Conservation (phyloP, 2,888 invertebrate species). For the Caenorhabditis sulstoni region DNA sequence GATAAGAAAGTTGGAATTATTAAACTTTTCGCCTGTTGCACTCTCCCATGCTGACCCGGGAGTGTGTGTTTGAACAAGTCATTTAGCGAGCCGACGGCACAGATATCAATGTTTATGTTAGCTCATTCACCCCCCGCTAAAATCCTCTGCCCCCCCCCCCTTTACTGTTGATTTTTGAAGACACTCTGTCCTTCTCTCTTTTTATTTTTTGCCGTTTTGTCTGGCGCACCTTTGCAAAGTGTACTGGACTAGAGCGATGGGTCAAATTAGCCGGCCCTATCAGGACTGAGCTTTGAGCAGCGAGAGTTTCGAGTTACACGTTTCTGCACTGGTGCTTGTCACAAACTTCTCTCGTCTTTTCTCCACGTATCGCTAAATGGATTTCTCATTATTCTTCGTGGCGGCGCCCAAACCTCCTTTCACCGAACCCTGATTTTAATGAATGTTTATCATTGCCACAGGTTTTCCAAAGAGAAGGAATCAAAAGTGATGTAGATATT, state of each 20-base stretch:
- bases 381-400: slow-evolving; percentile 33
- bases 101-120: slow-evolving; percentile 42
- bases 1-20: slow-evolving; percentile 35
- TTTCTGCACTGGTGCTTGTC: slow-evolving; percentile 26
- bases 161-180: slow-evolving; percentile 38
- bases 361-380: neutral
- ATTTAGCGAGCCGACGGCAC: slow-evolving; percentile 47
- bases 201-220: neutral
- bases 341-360: slow-evolving; percentile 25
- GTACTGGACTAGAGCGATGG: too few relatives aligned
- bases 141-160: neutral
- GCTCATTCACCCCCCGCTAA: slow-evolving; percentile 40
- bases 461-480: neutral
- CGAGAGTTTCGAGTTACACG: slow-evolving; percentile 54
- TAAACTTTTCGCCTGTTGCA: slow-evolving; percentile 24
- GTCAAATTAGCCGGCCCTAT: slow-evolving; percentile 8
- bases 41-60: slow-evolving; percentile 35
- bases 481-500: too few relatives aligned
- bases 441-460: slow-evolving; percentile 19
- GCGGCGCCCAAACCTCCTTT: neutral
- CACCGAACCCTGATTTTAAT: slow-evolving; percentile 26
- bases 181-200: neutral
- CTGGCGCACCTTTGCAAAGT: neutral
- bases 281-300: slow-evolving; percentile 42
- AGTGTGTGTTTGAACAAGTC: slow-evolving; percentile 49